Conservation (phyloP, 2,797 vertebrate species). For the Schizothorax lantsangensis region DNA sequence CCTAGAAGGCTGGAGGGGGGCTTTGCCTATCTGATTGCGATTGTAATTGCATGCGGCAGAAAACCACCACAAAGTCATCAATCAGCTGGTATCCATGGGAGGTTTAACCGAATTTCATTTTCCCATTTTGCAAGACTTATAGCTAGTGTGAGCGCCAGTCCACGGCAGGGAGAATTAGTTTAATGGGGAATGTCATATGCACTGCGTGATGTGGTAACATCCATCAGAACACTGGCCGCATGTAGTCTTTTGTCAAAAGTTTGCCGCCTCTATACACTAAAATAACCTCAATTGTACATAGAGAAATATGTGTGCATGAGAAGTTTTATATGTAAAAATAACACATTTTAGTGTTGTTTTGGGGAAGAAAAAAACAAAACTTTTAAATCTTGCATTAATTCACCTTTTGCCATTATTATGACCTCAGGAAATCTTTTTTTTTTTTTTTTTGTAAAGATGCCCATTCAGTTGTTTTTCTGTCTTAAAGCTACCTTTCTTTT, state of each 20-base stretch:
- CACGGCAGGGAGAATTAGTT: slow-evolving; percentile 60
- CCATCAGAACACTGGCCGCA: slow-evolving; percentile 42
- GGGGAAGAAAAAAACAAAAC: background rate
- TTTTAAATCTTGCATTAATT: background rate
- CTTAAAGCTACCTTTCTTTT: slow-evolving; percentile 8
- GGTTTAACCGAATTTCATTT: slow-evolving; percentile 73
- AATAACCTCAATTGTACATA: background rate
- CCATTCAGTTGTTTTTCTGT: background rate
- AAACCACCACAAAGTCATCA: slow-evolving; percentile 71
- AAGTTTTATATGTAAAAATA: background rate
- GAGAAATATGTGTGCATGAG: background rate
- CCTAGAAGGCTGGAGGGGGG: slow-evolving; percentile 46
- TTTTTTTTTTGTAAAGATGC: background rate
- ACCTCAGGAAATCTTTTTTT: background rate
- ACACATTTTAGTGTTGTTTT: background rate
- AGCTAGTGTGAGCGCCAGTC: slow-evolving; percentile 61
- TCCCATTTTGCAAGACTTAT: slow-evolving; percentile 64
- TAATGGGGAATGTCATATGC: slow-evolving; percentile 62
- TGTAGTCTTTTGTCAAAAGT: slow-evolving; percentile 11
- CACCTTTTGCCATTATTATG: background rate
- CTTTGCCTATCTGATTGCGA: slow-evolving; percentile 69
- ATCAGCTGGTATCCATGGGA: slow-evolving; percentile 67
- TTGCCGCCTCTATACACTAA: background rate
- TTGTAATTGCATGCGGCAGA: slow-evolving; percentile 71
- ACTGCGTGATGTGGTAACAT: slow-evolving; percentile 52